Evolutionary conservation across 2,797 vertebrate genomes (phyloP).

Genomic region (Rhinatrema bivittatum): DNA sequence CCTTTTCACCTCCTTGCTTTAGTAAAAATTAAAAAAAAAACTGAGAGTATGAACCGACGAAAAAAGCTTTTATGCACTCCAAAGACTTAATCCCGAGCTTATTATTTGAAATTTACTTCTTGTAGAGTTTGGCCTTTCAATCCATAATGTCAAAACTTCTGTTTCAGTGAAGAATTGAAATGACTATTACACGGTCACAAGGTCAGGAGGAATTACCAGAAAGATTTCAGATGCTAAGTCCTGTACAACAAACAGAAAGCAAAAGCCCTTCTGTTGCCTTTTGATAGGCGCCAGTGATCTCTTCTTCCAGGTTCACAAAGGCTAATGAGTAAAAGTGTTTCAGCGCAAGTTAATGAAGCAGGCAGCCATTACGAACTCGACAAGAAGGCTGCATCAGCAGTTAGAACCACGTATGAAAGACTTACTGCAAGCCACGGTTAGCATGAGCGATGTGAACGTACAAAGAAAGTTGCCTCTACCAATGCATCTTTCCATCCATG

Average conservation of each 20-base stretch:
- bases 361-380: conserved; percentile 6
- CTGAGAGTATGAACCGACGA: too few relatives aligned
- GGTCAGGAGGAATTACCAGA: background rate
- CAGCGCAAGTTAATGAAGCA: conserved; percentile 6
- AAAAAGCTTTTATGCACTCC: too few relatives aligned
- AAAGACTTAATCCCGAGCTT: too few relatives aligned
- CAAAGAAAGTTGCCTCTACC: too few relatives aligned
- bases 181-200: background rate
- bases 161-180: too few relatives aligned
- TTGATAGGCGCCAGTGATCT: background rate
- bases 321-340: conserved; percentile 5
- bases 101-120: too few relatives aligned
- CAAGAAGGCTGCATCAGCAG: conserved; percentile 6
- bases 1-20: too few relatives aligned
- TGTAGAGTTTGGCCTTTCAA: too few relatives aligned
- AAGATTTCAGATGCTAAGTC: background rate
- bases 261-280: background rate
- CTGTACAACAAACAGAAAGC: background rate
- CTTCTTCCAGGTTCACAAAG: background rate
- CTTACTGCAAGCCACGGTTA: conserved; percentile 3
- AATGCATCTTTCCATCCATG: too few relatives aligned
- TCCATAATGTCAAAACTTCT: too few relatives aligned
- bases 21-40: too few relatives aligned
- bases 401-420: conserved; percentile 4
- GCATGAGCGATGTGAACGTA: too few relatives aligned